These are phyloP conservation scores for Palythoa grandis DNA, from an alignment of 92 coral and sea anemone species.

Conservation along the genomic window DNA sequence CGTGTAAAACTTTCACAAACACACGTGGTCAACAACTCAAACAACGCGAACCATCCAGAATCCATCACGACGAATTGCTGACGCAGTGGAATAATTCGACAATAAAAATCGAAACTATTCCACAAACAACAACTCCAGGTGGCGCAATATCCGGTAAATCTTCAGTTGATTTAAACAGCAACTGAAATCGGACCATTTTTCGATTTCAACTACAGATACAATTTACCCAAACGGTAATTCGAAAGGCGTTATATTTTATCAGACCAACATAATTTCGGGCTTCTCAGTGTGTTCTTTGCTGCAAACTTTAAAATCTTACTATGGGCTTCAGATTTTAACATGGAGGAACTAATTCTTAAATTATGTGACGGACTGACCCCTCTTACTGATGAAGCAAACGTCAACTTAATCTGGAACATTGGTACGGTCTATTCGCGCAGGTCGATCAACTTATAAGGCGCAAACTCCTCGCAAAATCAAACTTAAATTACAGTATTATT, in stretches of 20 bases:
- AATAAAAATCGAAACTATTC: neutral
- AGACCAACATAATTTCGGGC: neutral
- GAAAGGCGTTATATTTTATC: too few species aligned
- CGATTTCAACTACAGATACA: neutral
- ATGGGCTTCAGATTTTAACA: neutral
- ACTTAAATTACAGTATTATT: neutral
- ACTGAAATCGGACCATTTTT: neutral
- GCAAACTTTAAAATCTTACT: neutral
- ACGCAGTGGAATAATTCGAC: neutral
- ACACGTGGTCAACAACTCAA: constrained; percentile 29
- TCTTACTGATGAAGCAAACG: neutral
- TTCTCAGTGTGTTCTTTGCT: neutral
- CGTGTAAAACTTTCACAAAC: neutral
- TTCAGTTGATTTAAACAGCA: neutral
- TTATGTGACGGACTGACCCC: neutral
- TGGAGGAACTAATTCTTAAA: neutral
- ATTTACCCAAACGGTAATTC: too few species aligned
- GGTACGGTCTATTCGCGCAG: too few species aligned
- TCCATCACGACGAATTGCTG: neutral
- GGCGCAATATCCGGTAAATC: neutral
- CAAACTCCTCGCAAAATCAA: neutral
- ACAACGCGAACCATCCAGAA: neutral
- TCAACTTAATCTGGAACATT: neutral
- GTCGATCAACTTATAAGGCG: neutral
- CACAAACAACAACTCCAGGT: neutral